Evolutionary conservation across 1,140 invertebrate species (phyloP).

Genomic region (Formica exsecta): DNA sequence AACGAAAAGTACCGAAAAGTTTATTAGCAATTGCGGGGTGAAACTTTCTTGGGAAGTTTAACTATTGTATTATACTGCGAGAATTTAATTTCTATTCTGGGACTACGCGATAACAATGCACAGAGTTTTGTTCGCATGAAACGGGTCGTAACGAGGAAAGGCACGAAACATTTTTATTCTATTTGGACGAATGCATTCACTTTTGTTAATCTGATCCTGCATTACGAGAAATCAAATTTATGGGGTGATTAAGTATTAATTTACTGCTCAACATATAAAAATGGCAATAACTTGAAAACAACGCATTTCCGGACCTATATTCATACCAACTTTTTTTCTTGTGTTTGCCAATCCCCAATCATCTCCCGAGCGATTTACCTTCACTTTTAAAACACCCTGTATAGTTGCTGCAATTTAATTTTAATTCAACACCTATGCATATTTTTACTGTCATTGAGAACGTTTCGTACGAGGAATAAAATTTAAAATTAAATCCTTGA

Average conservation of each 20-base stretch:
- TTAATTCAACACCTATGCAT: background rate
- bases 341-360: too few species aligned
- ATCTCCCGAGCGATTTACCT: too few species aligned
- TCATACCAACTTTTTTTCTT: too few species aligned
- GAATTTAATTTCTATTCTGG: conserved; percentile 67
- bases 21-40: background rate
- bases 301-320: too few species aligned
- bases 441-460: background rate
- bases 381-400: too few species aligned
- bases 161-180: conserved; percentile 31
- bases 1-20: conserved; percentile 46
- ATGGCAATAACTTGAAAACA: too few species aligned
- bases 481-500: conserved; percentile 6
- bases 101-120: conserved; percentile 60
- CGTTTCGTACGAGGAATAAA: background rate
- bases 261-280: too few species aligned
- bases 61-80: conserved; percentile 62
- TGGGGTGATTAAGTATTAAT: too few species aligned
- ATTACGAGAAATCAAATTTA: too few species aligned
- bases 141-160: conserved; percentile 29
- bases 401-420: background rate
- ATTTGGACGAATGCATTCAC: background rate
- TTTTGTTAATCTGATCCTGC: too few species aligned
- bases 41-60: conserved; percentile 60
- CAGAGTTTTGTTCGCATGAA: conserved; percentile 59